Evolutionary conservation across 2,888 invertebrate genomes (phyloP), one percentile per base, ranked within the genome.

Genomic region (Ganaspis brasiliensis): DNA sequence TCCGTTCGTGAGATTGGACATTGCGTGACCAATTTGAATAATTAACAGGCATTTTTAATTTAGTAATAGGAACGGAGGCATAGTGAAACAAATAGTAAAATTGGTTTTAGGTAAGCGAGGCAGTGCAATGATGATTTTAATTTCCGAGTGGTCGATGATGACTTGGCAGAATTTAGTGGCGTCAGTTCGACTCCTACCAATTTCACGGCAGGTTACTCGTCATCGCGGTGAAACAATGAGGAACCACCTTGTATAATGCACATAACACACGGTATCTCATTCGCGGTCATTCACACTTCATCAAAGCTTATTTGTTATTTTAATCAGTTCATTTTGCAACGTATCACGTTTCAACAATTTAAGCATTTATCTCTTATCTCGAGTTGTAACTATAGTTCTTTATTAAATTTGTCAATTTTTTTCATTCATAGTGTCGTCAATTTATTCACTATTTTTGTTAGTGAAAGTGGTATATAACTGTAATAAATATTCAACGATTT

Each of bases 171-270:
- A 85, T 88, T 80, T 82, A 75, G 79, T 80, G 87, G 88, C 88
- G 88, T 89, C 89, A 84, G 86, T 87, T 84, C 81, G 88, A 88
- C 87, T 89, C 85, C 86, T 90, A 88, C 86, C 89, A 91, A 91
- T 91, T 91, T 91, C 91, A 90, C 87, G 91, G 87, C 89, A 84
- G 85, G 87, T 91, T 91, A 91, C 84, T 86, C 87, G 83, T 87
- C 87, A 87, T 87, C 86, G 83, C 87, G 85, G 83, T 87, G 88
- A 88, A 88, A 90, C 89, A 90, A 89, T 87, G 88, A 87, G 82
- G 82, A 87, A 87, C 84, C 85, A 83, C 82, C 83, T 79, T 81
- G 81, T 84, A 85, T 85, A 84, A 85, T 85, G 79, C 82, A 82
- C 83, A 87, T 87, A 87, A 84, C 84, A 81, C 87, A 79, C 84